phyloP scores from a whole-genome alignment of 2,113 vertebrate species.

The Nematolebias whitei region DNA sequence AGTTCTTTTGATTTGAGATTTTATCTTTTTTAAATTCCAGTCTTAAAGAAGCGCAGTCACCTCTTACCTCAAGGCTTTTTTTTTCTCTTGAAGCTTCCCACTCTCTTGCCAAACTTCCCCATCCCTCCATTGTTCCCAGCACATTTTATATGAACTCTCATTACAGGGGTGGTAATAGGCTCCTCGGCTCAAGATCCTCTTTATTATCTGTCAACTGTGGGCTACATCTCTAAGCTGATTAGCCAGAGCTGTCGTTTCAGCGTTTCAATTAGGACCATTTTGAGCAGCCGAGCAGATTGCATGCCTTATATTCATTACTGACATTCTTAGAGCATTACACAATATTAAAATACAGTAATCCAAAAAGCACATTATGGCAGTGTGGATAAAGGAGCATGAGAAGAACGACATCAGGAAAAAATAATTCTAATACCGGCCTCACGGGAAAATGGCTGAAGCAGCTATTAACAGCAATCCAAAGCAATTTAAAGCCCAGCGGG shows the following conservation, averaged over 20 bases:
- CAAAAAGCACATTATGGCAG: constrained; percentile 42
- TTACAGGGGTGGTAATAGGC: constrained; percentile 66
- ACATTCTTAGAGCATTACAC: constrained; percentile 37
- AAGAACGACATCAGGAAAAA: constrained; percentile 43
- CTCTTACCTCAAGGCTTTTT: neutral
- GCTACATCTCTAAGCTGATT: constrained; percentile 76
- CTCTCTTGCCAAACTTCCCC: constrained; percentile 26
- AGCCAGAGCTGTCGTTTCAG: constrained; percentile 69
- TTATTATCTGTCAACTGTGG: constrained; percentile 66
- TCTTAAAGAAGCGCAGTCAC: constrained; percentile 8
- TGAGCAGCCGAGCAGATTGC: constrained; percentile 54
- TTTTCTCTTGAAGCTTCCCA: constrained; percentile 2
- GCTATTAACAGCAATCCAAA: constrained; percentile 49
- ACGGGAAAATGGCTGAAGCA: constrained; percentile 35
- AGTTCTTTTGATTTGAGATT: neutral
- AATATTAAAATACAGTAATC: constrained; percentile 57
- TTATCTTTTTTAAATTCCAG: constrained; percentile 4
- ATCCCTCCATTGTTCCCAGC: constrained; percentile 54
- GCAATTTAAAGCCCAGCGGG: constrained; percentile 47
- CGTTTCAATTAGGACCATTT: constrained; percentile 71
- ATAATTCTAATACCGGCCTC: constrained; percentile 40
- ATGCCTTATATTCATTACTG: constrained; percentile 53
- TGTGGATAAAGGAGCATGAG: constrained; percentile 27
- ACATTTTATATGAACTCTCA: constrained; percentile 59
- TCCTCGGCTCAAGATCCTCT: constrained; percentile 67